phyloP scores from a whole-genome alignment of 2,113 vertebrate genomes.

The Isurus oxyrinchus region DNA sequence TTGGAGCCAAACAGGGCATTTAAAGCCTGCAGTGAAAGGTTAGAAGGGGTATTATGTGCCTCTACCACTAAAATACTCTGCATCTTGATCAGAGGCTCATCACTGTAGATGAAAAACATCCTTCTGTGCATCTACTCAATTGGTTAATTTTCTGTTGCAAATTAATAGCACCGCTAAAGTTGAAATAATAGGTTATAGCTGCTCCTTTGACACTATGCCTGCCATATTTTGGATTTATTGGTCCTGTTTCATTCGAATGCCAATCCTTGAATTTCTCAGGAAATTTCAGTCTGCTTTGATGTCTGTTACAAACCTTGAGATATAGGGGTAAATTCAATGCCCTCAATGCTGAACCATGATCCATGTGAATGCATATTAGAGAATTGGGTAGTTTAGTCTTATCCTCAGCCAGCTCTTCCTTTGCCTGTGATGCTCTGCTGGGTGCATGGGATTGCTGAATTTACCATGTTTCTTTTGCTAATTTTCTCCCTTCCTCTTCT shows the following conservation, averaged over 20 bases:
- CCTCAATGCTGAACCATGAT: neutral
- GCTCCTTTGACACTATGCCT: neutral
- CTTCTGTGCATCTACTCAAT: neutral
- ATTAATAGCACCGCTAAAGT: neutral
- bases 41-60: neutral
- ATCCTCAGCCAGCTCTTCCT: neutral
- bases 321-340: neutral
- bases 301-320: neutral
- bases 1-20: neutral
- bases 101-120: neutral
- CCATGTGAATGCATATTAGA: neutral
- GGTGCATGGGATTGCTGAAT: neutral
- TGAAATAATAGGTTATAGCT: neutral
- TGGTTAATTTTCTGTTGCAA: neutral
- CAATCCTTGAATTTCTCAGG: neutral
- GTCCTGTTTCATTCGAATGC: neutral
- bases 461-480: neutral
- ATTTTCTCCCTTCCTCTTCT: neutral
- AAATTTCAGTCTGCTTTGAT: neutral
- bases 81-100: neutral
- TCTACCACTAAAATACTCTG: neutral
- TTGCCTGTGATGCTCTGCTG: neutral
- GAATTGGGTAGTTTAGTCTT: neutral
- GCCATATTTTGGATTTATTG: neutral
- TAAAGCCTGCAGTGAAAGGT: conserved; percentile 22